Evolutionary conservation across 2,888 invertebrate species (phyloP).

Genomic region (Notocelia uddmanniana): DNA sequence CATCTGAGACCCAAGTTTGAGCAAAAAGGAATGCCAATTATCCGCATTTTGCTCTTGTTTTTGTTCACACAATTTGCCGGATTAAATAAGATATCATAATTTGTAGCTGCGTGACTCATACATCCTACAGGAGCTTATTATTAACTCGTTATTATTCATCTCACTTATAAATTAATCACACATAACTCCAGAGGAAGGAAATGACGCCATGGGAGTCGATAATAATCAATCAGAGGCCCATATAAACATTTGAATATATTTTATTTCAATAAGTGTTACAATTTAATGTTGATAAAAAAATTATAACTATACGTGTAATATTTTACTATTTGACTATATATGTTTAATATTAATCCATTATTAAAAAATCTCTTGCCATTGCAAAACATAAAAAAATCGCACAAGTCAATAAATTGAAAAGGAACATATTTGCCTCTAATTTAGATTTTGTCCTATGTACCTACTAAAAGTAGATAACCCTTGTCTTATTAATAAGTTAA

Average conservation of each 20-base stretch:
- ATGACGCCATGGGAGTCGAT: background rate
- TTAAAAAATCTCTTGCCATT: background rate
- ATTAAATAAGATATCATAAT: slow-evolving; percentile 10
- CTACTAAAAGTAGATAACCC: background rate
- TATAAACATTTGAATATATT: background rate
- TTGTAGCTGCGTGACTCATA: slow-evolving; percentile 7
- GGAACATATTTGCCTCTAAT: background rate
- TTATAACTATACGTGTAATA: background rate
- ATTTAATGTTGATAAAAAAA: background rate
- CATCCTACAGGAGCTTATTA: slow-evolving; percentile 11
- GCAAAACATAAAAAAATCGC: background rate
- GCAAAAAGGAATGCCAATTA: too few relatives aligned
- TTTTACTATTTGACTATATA: background rate
- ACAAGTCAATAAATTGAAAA: background rate
- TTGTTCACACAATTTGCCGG: background rate
- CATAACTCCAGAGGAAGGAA: slow-evolving; percentile 28
- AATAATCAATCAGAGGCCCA: background rate
- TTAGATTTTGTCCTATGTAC: background rate
- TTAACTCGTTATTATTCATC: slow-evolving; percentile 19
- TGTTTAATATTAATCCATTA: background rate
- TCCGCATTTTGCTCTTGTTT: too few relatives aligned
- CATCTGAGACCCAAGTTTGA: too few relatives aligned
- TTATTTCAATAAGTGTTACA: background rate
- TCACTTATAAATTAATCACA: background rate
- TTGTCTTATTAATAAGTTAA: background rate